phyloP scores from a whole-genome alignment of 2,888 invertebrate species.

The Cetonia aurata region DNA sequence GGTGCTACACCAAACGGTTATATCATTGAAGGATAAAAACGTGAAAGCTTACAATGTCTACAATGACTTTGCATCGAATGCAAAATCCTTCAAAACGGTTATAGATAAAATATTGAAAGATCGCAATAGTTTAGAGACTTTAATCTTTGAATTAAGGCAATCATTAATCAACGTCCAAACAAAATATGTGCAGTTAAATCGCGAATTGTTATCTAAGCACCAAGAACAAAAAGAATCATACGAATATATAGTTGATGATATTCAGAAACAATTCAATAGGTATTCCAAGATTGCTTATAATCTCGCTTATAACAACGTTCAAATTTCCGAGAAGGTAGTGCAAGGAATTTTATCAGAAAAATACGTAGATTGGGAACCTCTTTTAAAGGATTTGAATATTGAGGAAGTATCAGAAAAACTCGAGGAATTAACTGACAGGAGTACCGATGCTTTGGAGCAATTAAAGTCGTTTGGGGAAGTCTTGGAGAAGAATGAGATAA shows the following conservation, averaged over 20 bases:
- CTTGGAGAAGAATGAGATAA: slow-evolving; percentile 38
- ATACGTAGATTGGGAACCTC: slow-evolving; percentile 52
- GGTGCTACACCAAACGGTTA: slow-evolving; percentile 50
- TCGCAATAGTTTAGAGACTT: slow-evolving; percentile 33
- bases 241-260: slow-evolving; percentile 56
- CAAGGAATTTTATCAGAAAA: slow-evolving; percentile 51
- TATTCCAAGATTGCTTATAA: slow-evolving; percentile 54
- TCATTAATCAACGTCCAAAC: slow-evolving; percentile 50
- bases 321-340: slow-evolving; percentile 50
- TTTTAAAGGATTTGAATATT: slow-evolving; percentile 51
- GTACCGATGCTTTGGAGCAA: slow-evolving; percentile 53
- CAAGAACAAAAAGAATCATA: slow-evolving; percentile 54
- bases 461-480: slow-evolving; percentile 49
- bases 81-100: slow-evolving; percentile 44
- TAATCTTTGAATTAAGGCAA: slow-evolving; percentile 47
- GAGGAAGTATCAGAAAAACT: slow-evolving; percentile 53
- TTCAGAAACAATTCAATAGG: slow-evolving; percentile 55
- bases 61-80: slow-evolving; percentile 49
- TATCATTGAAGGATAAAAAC: slow-evolving; percentile 51
- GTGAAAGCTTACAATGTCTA: slow-evolving; percentile 48
- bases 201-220: slow-evolving; percentile 48
- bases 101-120: slow-evolving; percentile 48
- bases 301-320: slow-evolving; percentile 48
- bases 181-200: slow-evolving; percentile 48
- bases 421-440: slow-evolving; percentile 54